Evolutionary conservation across 2,113 vertebrate species (phyloP), one percentile per base, ranked within the genome.

Genomic region (Rhagologus leucostigma): DNA sequence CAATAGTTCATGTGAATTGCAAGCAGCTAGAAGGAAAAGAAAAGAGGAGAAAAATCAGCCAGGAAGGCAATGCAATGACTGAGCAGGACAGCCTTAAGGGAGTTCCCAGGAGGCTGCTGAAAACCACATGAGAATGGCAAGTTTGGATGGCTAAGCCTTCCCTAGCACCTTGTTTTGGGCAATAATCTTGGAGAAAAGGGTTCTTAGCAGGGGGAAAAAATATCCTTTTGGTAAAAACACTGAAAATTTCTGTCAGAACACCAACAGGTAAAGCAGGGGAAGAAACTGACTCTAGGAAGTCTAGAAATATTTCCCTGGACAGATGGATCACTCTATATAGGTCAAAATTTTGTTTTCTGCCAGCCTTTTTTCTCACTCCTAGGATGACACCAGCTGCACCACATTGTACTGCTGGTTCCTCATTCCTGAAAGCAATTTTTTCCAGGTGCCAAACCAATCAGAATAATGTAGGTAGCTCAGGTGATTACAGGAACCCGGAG

Each of bases 301-400:
- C 20, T 1, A 88, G 46, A 20, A 67, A 52, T 74, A 56, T 89
- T 89, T 80, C 44, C 32, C 53, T 81, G 55, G 86, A 84, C 88
- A 95, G 88, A 93, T 88, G 88, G 92, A 96, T 71, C 1, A 2
- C 60, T 89, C 83, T 96, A 84, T 93, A 42, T 92, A 96, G 92
- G 94, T 94, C 92, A 95, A 88, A 87, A 42, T 87, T 83, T 47
- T 59, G 11, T 65, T 67, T 89, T 94, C 56, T 81, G 56, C 39
- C 76, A 86, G 73, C 27, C 63, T 64, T 59, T 35, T 50, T 93
- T 92, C 88, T 90, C 86, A 69, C 86, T 92, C 71, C 73, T 75
- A 89, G 84, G 73, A 90, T 84, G 68, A 87, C 62, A 95, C 73
- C 83, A 92, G 92, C 80, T 94, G 93, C 35, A 84, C 82, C 49